These are phyloP conservation scores for Herpailurus yagouaroundi DNA, from an alignment of 2,113 vertebrate species.

Conservation along the genomic window DNA sequence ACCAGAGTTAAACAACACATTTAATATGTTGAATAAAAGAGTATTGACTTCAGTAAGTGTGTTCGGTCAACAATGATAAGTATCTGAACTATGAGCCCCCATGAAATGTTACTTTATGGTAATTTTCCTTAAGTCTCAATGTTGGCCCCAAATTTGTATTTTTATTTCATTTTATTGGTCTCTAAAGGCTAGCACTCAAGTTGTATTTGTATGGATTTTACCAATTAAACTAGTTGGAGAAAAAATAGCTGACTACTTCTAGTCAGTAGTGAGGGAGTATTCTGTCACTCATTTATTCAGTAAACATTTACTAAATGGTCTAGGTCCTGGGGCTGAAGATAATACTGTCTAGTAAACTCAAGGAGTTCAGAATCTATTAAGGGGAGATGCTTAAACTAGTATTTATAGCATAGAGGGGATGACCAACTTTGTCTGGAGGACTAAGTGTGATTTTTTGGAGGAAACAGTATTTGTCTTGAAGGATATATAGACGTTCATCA, in stretches of 20 bases:
- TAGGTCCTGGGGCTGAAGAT: constrained; percentile 36
- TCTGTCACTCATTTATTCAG: constrained; percentile 72
- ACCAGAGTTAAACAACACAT: constrained; percentile 83
- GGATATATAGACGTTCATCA: not conserved
- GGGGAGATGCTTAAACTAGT: not conserved
- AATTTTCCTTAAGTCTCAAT: constrained; percentile 70
- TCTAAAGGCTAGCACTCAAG: constrained; percentile 68
- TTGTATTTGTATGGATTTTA: constrained; percentile 72
- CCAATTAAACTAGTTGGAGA: constrained; percentile 70
- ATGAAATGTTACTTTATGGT: constrained; percentile 69
- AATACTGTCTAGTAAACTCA: not conserved
- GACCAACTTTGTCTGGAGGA: not conserved
- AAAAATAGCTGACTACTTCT: constrained; percentile 59
- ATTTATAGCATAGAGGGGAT: not conserved
- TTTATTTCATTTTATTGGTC: constrained; percentile 77
- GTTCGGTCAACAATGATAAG: constrained; percentile 79
- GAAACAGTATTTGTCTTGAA: constrained; percentile 41
- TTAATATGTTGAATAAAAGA: constrained; percentile 84
- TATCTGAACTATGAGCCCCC: constrained; percentile 72
- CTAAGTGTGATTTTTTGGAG: not conserved
- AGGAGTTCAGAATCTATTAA: not conserved
- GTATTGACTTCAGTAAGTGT: constrained; percentile 82
- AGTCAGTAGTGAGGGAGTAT: constrained; percentile 29
- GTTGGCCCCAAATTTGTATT: constrained; percentile 62
- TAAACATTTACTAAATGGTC: constrained; percentile 55